phyloP scores from a whole-genome alignment of 2,113 vertebrate species.

The Ptilonorhynchus violaceus region DNA sequence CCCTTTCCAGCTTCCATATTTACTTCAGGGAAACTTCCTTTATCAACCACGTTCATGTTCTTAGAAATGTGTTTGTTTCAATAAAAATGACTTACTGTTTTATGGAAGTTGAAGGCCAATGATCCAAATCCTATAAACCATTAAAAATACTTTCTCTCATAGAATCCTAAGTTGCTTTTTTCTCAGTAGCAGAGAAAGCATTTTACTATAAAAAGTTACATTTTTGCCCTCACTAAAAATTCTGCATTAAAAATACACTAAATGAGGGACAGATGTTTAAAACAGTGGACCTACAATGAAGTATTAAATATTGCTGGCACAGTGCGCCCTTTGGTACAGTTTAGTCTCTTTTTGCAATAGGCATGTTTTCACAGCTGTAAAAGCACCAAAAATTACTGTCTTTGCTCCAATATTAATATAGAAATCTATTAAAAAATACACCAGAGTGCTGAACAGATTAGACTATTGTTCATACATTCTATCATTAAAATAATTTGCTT shows the following conservation, averaged over 20 bases:
- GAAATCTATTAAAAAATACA: conserved; percentile 65
- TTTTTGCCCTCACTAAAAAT: conserved; percentile 55
- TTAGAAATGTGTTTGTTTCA: conserved; percentile 4
- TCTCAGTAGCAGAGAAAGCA: conserved; percentile 44
- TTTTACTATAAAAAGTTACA: conserved; percentile 58
- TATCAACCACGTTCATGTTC: background rate
- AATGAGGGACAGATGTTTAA: conserved; percentile 77
- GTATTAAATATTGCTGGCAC: conserved; percentile 73
- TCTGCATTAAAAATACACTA: conserved; percentile 65
- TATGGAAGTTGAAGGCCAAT: background rate
- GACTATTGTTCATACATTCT: conserved; percentile 38
- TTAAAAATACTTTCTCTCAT: conserved; percentile 31
- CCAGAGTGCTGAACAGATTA: conserved; percentile 20
- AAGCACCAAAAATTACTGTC: conserved; percentile 68
- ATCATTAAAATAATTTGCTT: conserved; percentile 24
- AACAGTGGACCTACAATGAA: conserved; percentile 65
- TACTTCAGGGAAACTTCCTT: background rate
- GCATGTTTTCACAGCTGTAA: conserved; percentile 76
- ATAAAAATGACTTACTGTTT: conserved; percentile 15
- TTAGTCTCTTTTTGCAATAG: conserved; percentile 68
- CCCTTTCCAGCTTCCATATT: background rate
- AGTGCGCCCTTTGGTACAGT: conserved; percentile 67
- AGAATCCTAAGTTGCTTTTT: conserved; percentile 23
- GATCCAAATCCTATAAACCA: conserved; percentile 33
- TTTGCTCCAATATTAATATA: conserved; percentile 71